Evolutionary conservation across 2,797 vertebrate species (phyloP), one percentile per base, ranked within the genome.

Genomic region (Oryzias dopingdopingensis): DNA sequence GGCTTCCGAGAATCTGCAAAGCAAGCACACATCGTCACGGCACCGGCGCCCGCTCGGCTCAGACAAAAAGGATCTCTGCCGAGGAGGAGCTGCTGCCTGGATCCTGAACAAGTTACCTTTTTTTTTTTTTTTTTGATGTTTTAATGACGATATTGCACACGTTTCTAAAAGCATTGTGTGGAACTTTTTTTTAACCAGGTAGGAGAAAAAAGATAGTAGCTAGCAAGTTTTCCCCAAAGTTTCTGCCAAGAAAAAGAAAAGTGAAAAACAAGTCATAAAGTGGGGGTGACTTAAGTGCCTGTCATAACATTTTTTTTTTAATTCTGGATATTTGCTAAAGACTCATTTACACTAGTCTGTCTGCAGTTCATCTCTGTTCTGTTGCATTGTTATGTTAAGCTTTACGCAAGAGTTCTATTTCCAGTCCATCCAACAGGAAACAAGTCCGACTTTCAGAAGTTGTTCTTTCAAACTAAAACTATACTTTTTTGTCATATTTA

Each of bases 1-100:
- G 67, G 69, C 79, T 79, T 73, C 66, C 44, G 49, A 73, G 79
- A 90, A 88, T 88, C 77, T 87, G 86, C 84, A 77, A 77, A 83
- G 84, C 86, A 79, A 88, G 81, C 87, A 81, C 69, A 82, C 83
- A 81, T 58, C 65, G 77, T 76, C 80, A 49, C 51, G 67, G 67
- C 74, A 59, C 50, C 6, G 49, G 71, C 62, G 73, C 72, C 26
- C 56, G 74, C 81, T 69, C 82, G 67, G 71, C 83, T 83, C 74
- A 64, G 66, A 80, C 49, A 55, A 63, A 63, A 37, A 80, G 79
- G 57, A 72, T 77, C 69, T 81, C 81, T 67, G 64, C 58, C 42
- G 72, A 1, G 56, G 58, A 83, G 71, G 80, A 82, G 69, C 70
- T 2, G 59, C 77, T 48, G 70, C 68, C 56, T 59, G 43, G 66